Evolutionary conservation across 2,888 invertebrate genomes (phyloP), one percentile per base, ranked within the genome.

Genomic region (Rotaria sp.): DNA sequence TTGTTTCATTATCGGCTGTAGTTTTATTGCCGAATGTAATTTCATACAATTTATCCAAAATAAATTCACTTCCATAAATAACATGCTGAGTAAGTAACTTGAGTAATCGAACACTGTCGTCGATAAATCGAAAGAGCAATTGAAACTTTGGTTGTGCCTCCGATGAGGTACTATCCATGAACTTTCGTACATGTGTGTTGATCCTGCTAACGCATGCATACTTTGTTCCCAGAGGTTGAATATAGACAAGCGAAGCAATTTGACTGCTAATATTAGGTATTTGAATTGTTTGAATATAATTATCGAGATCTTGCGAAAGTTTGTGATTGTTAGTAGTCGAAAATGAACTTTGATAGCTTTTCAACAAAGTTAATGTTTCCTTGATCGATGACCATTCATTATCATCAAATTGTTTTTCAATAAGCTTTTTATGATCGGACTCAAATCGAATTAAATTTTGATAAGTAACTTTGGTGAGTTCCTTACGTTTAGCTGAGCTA

Each of bases 111-210:
- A 30, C 30, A 59, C 59, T 30, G 1, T 59, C 10, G 30, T 59
- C 7, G 15, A 59, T 59, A 10, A 59, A 59, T 30, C 30, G 24
- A 59, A 59, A 59, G 5, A 59, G 13, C 10, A 59, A 30, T 59
- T 59, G 59, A 59, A 59, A 59, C 8, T 59, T 1, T 30, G n/a
- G 10, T 59, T n/a, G n/a, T 30, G 5, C 59, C 2, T 7, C 30
- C 8, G 30, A 2, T 7, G 11, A 21, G 0, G 11, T 52, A 18
- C 21, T 2, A 18, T 0, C 1, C 1, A 52, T 4, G 4, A 7
- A 52, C 21, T 52, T 52, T 52, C 24, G 4, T 52, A 52, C 2
- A 52, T 52, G 52, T 24, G 5, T 2, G 21, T 18, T 21, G 2
- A 52, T 52, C 52, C 8, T 59, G 1, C 13, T 18, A 30, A 30